phyloP scores from a whole-genome alignment of 2,888 invertebrate species.

The Aradus depressus region DNA sequence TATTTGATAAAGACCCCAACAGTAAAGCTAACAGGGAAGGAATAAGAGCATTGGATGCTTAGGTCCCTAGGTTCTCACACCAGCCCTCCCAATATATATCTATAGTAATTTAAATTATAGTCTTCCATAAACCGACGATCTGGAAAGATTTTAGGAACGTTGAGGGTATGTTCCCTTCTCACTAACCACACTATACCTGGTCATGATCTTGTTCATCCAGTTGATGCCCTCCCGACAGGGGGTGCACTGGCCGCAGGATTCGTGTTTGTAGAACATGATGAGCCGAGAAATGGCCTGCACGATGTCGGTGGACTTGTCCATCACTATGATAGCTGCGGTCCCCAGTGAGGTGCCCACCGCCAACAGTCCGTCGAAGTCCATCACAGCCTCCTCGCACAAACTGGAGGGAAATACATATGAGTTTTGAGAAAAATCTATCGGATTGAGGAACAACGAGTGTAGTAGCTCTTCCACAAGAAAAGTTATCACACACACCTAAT shows the following conservation, averaged over 20 bases:
- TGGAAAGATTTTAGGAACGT: too few relatives aligned
- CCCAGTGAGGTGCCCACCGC: conserved; percentile 90
- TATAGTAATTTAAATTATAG: too few relatives aligned
- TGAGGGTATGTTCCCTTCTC: too few relatives aligned
- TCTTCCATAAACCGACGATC: neutral
- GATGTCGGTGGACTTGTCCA: conserved; percentile 95
- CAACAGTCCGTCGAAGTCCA: conserved; percentile 97
- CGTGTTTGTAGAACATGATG: conserved; percentile 97
- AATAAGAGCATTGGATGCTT: too few relatives aligned
- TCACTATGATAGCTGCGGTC: conserved; percentile 96
- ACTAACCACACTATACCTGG: too few relatives aligned
- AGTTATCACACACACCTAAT: too few relatives aligned
- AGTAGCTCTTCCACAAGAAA: neutral
- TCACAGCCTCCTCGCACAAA: conserved; percentile 84
- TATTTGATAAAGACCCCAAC: too few relatives aligned
- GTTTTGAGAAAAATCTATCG: neutral
- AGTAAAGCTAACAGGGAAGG: too few relatives aligned
- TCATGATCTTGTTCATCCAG: conserved; percentile 74
- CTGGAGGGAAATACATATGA: too few relatives aligned
- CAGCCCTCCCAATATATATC: too few relatives aligned
- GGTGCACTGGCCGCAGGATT: conserved; percentile 98
- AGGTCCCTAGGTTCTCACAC: too few relatives aligned
- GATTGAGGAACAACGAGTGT: neutral
- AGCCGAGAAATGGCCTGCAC: conserved; percentile 93
- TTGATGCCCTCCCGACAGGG: conserved; percentile 94